Conservation (phyloP, 1,140 invertebrate genomes). For the Ephestia elutella region DNA sequence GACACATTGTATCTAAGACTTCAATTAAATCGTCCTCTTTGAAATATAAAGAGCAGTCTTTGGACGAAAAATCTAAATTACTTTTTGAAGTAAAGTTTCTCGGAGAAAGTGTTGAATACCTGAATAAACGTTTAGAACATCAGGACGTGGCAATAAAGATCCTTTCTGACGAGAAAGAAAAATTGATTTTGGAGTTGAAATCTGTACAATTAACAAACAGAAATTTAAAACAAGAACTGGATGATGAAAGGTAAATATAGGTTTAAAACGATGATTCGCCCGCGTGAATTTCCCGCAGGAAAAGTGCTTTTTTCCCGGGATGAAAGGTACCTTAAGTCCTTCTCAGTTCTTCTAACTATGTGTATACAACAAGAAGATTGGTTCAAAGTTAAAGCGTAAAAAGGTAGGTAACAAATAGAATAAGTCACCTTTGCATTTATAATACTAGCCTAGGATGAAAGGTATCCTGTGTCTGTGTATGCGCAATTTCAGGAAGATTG, state of each 20-base stretch:
- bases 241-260: slow-evolving; percentile 30
- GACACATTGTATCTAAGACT: slow-evolving; percentile 30
- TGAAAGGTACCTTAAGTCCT: too few species aligned
- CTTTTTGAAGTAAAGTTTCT: slow-evolving; percentile 26
- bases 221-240: slow-evolving; percentile 30
- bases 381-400: too few species aligned
- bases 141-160: slow-evolving; percentile 28
- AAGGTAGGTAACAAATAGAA: too few species aligned
- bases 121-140: slow-evolving; percentile 23
- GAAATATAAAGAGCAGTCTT: slow-evolving; percentile 18
- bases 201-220: slow-evolving; percentile 24
- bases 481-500: too few species aligned
- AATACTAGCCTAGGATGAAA: too few species aligned
- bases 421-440: too few species aligned
- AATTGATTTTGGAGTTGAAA: slow-evolving; percentile 32
- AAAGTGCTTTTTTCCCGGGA: too few species aligned
- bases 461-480: too few species aligned
- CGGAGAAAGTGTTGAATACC: slow-evolving; percentile 19
- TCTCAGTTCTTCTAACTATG: too few species aligned
- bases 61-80: slow-evolving; percentile 26
- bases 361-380: too few species aligned
- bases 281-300: too few species aligned
- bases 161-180: slow-evolving; percentile 34
- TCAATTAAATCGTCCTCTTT: slow-evolving; percentile 29
- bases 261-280: background rate